phyloP scores from a whole-genome alignment of 2,888 invertebrate species.

The Agrotis exclamationis region DNA sequence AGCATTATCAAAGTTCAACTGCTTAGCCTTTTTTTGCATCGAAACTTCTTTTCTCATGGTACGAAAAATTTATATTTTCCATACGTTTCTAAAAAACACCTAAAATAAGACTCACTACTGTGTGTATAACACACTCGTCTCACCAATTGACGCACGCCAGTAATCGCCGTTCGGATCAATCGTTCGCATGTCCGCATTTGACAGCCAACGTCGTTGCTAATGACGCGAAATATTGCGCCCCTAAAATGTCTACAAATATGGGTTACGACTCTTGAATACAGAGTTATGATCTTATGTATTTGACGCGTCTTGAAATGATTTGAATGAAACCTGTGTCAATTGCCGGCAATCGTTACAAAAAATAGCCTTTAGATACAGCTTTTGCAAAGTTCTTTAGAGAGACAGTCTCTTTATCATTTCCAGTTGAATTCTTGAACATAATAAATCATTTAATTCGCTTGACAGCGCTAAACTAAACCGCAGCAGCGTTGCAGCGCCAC shows the following conservation, averaged over 20 bases:
- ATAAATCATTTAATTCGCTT: slow-evolving; percentile 53
- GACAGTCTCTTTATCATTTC: slow-evolving; percentile 37
- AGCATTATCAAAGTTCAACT: too few species aligned
- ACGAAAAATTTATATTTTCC: background rate
- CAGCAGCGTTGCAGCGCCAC: slow-evolving; percentile 50
- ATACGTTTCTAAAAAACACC: background rate
- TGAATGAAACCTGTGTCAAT: slow-evolving; percentile 2
- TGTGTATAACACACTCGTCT: slow-evolving; percentile 10
- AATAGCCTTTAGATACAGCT: background rate
- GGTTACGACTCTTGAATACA: slow-evolving; percentile 21
- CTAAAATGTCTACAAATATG: slow-evolving; percentile 19
- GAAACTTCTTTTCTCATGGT: too few species aligned
- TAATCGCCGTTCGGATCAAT: slow-evolving; percentile 49
- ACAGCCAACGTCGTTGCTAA: slow-evolving; percentile 42
- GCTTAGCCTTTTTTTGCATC: too few species aligned
- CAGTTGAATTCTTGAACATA: slow-evolving; percentile 33
- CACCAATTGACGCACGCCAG: slow-evolving; percentile 42
- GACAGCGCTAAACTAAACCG: slow-evolving; percentile 46
- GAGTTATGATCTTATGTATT: slow-evolving; percentile 18
- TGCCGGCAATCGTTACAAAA: background rate
- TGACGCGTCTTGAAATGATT: slow-evolving; percentile 20
- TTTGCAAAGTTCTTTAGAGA: background rate
- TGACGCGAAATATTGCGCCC: slow-evolving; percentile 46
- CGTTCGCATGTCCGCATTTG: slow-evolving; percentile 45
- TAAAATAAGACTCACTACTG: background rate